Percentiles rank a stretch among this genome's conserved stretches.
phyloP scores from a whole-genome alignment of 2,888 invertebrate species.

The Harpalus rubripes region DNA sequence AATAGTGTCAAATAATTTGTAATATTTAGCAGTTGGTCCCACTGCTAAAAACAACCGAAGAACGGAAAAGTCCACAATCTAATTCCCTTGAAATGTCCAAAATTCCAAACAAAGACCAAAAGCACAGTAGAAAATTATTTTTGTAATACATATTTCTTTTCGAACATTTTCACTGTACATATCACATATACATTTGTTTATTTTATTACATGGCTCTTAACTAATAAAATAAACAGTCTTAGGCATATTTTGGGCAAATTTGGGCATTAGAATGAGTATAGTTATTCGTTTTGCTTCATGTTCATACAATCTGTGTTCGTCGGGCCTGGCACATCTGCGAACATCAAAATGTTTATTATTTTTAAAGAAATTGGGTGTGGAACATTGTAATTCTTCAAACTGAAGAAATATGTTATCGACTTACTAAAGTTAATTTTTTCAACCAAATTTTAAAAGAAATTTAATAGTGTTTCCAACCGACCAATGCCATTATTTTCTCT shows the following conservation, averaged over 20 bases:
- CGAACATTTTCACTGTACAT: slow-evolving; percentile 54
- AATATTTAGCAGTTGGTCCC: slow-evolving; percentile 17
- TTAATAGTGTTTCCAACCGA: no score
- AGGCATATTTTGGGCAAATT: slow-evolving; percentile 44
- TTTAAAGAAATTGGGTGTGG: neutral
- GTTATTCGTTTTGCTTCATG: slow-evolving; percentile 51
- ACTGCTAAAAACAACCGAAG: neutral
- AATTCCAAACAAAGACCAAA: slow-evolving; percentile 33
- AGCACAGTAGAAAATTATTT: slow-evolving; percentile 55
- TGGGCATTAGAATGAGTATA: slow-evolving; percentile 22
- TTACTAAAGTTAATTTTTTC: no score
- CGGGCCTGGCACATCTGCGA: slow-evolving; percentile 50
- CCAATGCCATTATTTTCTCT: no score
- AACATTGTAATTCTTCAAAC: neutral
- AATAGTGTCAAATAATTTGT: no score
- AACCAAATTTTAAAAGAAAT: no score
- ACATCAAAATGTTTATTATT: slow-evolving; percentile 57
- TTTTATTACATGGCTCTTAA: slow-evolving; percentile 51
- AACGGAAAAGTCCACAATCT: neutral
- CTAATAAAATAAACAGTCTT: slow-evolving; percentile 49
- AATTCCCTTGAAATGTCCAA: slow-evolving; percentile 31
- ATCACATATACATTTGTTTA: slow-evolving; percentile 60
- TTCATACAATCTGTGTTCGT: slow-evolving; percentile 55
- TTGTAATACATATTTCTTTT: slow-evolving; percentile 42
- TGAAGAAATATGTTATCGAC: neutral